These are phyloP conservation scores for Lasiurus borealis DNA, from an alignment of 2,113 vertebrate species.

Conservation along the genomic window DNA sequence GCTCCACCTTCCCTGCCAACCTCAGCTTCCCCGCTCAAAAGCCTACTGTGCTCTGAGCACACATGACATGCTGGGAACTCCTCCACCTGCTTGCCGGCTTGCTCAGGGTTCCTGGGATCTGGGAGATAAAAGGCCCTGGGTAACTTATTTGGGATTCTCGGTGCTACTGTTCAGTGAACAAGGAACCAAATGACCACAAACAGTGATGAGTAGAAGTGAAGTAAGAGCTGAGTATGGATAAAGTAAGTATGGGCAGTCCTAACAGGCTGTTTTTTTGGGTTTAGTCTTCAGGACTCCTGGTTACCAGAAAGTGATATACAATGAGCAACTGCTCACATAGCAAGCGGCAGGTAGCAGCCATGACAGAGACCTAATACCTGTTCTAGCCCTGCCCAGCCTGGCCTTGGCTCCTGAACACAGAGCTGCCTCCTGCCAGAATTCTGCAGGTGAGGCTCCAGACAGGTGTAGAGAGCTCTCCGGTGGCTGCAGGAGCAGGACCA, in stretches of 20 bases:
- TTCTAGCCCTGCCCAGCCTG: slow-evolving; percentile 34
- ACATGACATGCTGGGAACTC: background rate
- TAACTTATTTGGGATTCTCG: background rate
- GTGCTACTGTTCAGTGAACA: background rate
- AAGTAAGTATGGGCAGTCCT: background rate
- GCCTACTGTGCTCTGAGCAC: background rate
- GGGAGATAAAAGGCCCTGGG: background rate
- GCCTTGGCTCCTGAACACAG: background rate
- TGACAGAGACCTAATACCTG: background rate
- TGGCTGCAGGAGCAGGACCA: background rate
- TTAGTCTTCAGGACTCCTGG: background rate
- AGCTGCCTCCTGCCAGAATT: slow-evolving; percentile 59
- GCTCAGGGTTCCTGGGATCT: background rate
- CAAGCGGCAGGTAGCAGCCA: background rate
- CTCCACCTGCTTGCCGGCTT: background rate
- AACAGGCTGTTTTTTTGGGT: background rate
- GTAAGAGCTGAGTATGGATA: background rate
- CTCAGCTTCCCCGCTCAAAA: background rate
- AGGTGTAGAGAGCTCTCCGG: slow-evolving; percentile 13
- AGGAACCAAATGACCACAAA: background rate
- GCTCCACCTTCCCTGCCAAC: background rate
- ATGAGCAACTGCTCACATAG: background rate
- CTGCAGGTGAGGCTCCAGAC: slow-evolving; percentile 48
- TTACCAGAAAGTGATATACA: background rate
- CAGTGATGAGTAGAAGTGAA: background rate